A percentile compares a stretch with the other conserved stretches of the same genome.
Conservation (phyloP, 23 tunicate genomes). For the Diplosoma virens region DNA sequence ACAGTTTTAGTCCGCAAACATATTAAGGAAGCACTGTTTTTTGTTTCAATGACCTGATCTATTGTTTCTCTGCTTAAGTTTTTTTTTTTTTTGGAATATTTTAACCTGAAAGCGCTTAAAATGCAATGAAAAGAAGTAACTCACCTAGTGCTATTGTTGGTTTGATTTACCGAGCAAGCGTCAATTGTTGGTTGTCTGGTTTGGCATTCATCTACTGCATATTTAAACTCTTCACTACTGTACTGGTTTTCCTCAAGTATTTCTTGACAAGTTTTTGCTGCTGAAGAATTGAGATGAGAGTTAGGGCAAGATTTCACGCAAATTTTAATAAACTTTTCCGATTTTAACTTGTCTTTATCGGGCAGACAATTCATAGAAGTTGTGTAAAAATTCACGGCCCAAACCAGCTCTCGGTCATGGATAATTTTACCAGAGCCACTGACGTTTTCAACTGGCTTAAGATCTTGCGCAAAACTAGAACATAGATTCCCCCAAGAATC, state of each 20-base stretch:
- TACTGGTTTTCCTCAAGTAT: constrained; percentile 36
- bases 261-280: not conserved
- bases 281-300: not conserved
- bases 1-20: too few species aligned
- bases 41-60: too few species aligned
- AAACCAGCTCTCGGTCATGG: constrained; percentile 29
- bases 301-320: constrained; percentile 53
- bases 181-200: too few species aligned
- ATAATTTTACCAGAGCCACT: constrained; percentile 40
- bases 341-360: not conserved
- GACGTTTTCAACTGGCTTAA: not conserved
- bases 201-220: constrained; percentile 1
- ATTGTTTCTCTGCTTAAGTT: too few species aligned
- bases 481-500: constrained; percentile 92
- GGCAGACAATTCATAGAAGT: not conserved
- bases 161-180: too few species aligned
- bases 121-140: too few species aligned
- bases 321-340: constrained; percentile 16
- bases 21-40: too few species aligned
- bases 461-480: constrained; percentile 30
- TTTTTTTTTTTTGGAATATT: too few species aligned
- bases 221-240: not conserved
- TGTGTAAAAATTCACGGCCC: constrained; percentile 25
- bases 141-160: too few species aligned
- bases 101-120: too few species aligned